Conservation (phyloP, 2,113 vertebrate species). For the pig (Sus scrofa) region DNA sequence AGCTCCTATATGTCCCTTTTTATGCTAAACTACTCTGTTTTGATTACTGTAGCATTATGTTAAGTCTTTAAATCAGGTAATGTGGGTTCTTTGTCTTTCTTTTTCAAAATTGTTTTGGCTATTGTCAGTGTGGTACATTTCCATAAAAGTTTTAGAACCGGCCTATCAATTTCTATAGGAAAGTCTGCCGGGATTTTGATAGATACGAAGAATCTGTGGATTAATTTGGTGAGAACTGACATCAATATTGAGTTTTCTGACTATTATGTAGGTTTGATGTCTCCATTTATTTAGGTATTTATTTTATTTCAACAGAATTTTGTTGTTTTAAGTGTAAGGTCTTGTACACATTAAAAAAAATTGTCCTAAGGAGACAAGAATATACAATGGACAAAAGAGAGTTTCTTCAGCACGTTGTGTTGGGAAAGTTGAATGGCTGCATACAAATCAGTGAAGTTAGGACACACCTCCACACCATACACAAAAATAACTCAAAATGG, state of each 20-base stretch:
- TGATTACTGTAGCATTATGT: not conserved
- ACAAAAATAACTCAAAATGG: too few species aligned
- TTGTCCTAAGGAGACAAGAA: constrained; percentile 4
- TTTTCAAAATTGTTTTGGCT: not conserved
- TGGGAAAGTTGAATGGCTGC: too few species aligned
- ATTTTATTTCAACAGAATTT: constrained; percentile 47
- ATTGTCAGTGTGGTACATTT: not conserved
- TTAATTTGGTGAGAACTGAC: constrained; percentile 6
- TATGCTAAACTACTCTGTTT: not conserved
- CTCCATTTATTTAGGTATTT: constrained; percentile 13
- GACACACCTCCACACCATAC: too few species aligned
- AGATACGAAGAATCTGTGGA: not conserved
- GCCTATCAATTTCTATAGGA: not conserved
- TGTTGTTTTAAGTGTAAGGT: not conserved
- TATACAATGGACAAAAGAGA: too few species aligned
- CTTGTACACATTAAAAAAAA: not conserved
- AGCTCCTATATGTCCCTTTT: not conserved
- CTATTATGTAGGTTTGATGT: not conserved
- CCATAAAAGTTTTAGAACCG: not conserved
- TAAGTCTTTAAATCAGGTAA: not conserved
- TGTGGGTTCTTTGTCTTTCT: not conserved
- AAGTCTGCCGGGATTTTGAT: not conserved
- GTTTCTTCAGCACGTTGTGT: too few species aligned
- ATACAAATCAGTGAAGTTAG: too few species aligned
- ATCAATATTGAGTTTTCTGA: not conserved